Base-by-base conservation (phyloP, 1,140 invertebrate genomes). In the Drosophila jambulina region DNA sequence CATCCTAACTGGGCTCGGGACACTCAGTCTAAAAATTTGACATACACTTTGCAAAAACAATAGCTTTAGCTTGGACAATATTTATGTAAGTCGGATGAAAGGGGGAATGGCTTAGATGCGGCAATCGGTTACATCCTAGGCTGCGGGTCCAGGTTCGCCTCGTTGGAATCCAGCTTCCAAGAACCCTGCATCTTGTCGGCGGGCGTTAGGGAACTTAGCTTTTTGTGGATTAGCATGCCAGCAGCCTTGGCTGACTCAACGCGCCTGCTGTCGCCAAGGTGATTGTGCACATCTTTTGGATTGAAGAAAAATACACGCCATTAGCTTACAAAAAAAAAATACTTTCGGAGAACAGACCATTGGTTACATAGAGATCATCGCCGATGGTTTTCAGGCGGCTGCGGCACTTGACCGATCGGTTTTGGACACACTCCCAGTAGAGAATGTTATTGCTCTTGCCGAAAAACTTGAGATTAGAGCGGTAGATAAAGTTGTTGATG, bases 341-440 rank as follows among this genome's bases (percentile, higher is more conserved):
- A 59, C 29, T 21, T 32, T 13, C 3, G 6, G 13, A 19, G 13
- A 8, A 76, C 75, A 46, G 65, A 93, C 92, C 92, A 74, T 93
- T 93, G 25, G 92, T 92, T 19, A 93, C 83, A 54, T 88, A 92
- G 56, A 93, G 76, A 83, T 93, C 86, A 75, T 93, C 86, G 3
- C 92, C 92, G 23, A 93, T 81, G 38, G 92, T 93, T 61, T 93
- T 93, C 12, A 93, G 59, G 23, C 92, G 88, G 48, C 92, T 93
- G 15, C 91, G 84, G 51, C 92, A 93, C 49, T 93, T 93, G 27
- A 79, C 82, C 9, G 88, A 91, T 29, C 92, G 85, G 76, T 93
- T 93, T 38, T 92, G 85, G 3, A 93, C 87, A 48, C 92, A 93
- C 68, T 93, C 92, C 92, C 92, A 93, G 40, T 93, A 93, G 4